Evolutionary conservation across 2,113 vertebrate genomes (phyloP).

Genomic region (Psittacula cyanocephala): DNA sequence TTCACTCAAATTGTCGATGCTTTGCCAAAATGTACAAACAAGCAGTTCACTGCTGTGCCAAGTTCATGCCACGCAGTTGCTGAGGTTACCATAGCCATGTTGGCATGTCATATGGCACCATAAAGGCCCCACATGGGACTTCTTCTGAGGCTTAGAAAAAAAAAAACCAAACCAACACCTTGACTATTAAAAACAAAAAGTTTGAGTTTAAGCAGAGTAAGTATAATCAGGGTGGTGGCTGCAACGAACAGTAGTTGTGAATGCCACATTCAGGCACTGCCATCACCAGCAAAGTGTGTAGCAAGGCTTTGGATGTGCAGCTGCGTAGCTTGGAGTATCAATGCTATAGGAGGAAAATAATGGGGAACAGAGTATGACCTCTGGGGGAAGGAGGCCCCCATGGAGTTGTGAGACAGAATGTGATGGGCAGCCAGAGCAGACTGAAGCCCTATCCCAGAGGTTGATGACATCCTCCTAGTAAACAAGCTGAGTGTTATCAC

Average conservation of each 20-base stretch:
- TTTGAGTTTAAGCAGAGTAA: not conserved
- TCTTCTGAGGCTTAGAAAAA: not conserved
- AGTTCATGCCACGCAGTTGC: not conserved
- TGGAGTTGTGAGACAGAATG: not conserved
- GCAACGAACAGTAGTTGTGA: not conserved
- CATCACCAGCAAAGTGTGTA: not conserved
- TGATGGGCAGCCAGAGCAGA: not conserved
- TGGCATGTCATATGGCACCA: accelerated
- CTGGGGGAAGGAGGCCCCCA: not conserved
- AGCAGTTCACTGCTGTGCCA: not conserved
- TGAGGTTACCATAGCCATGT: not conserved
- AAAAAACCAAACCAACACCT: not conserved
- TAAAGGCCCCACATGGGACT: not conserved
- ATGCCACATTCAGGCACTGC: not conserved
- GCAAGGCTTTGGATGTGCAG: not conserved
- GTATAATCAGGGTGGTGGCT: not conserved
- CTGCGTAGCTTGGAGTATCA: not conserved
- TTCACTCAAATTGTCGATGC: not conserved
- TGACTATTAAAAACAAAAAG: not conserved
- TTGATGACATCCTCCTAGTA: not conserved
- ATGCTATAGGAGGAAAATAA: accelerated
- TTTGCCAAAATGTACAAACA: not conserved
- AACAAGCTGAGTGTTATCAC: not conserved
- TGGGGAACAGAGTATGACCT: not conserved
- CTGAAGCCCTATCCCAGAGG: not conserved